Evolutionary conservation across 2,797 vertebrate genomes (phyloP).

Genomic region (Spondyliosoma cantharus): DNA sequence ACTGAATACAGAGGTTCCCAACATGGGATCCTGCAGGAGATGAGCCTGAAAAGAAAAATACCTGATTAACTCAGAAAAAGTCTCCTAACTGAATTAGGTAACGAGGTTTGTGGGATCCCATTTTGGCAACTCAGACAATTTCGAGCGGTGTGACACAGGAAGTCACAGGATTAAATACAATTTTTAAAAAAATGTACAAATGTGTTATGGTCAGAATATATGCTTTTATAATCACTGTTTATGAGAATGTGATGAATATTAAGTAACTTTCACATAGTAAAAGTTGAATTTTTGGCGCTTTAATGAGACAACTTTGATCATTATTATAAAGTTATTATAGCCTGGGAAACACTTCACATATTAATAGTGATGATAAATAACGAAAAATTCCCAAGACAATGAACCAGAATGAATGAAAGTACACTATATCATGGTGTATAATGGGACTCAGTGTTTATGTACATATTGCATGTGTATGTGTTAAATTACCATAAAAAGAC

Average conservation of each 20-base stretch:
- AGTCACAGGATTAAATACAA: conserved; percentile 27
- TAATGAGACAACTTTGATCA: conserved; percentile 16
- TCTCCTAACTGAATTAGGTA: conserved; percentile 37
- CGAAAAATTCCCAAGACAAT: background rate
- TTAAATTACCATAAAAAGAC: background rate
- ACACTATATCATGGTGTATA: background rate
- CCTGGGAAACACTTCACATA: background rate
- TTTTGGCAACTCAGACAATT: conserved; percentile 1
- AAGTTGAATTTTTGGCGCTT: background rate
- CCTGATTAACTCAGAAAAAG: background rate
- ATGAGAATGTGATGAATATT: conserved; percentile 7
- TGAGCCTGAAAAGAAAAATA: background rate
- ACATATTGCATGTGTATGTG: background rate
- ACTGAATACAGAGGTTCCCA: background rate
- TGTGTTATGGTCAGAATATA: background rate
- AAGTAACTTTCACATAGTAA: background rate
- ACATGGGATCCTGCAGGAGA: conserved; percentile 1
- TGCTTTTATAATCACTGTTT: background rate
- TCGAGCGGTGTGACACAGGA: background rate
- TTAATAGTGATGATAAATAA: background rate
- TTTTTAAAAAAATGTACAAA: background rate
- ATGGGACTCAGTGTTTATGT: background rate
- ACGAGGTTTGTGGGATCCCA: conserved; percentile 21
- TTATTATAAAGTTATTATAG: background rate
- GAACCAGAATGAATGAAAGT: background rate